Evolutionary conservation across 2,888 invertebrate species (phyloP), one percentile per base, ranked within the genome.

Genomic region (Orthonychiurus folsomi): DNA sequence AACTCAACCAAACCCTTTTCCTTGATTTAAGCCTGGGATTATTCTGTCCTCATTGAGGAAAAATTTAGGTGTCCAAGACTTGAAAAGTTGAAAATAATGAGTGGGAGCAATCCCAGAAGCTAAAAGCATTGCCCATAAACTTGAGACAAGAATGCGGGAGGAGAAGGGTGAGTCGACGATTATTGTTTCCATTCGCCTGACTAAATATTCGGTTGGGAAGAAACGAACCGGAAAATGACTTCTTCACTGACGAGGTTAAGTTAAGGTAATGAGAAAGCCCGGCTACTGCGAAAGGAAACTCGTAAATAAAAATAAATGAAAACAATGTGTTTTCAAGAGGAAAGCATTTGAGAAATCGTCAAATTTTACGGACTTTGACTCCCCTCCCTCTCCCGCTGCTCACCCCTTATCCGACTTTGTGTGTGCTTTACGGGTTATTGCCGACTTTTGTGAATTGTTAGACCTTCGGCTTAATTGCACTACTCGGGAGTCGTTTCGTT

Each of bases 331-430:
- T 52, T 23, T 23, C 24, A 52, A 52, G 24, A 52, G 37, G 37
- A 52, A 52, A 52, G 52, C 52, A 52, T 52, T 20, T 21, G 20
- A 12, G 24, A 52, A 52, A 23, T 5, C 52, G 52, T 52, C 52
- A 52, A 52, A 52, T 52, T 52, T 52, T 52, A 52, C 52, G 52
- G 52, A 52, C 52, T 52, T 52, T 52, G 52, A 23, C 52, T 52
- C 37, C 37, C 37, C 37, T 37, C 37, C 15, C 37, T 37, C 37
- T 37, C 37, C 5, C 5, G 15, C 9, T 5, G 37, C 37, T 5
- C 9, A 15, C 37, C 9, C 9, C 37, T 37, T 5, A 15, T 37
- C 37, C 37, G 37, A n/a, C n/a, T n/a, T n/a, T n/a, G 37, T 37
- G 37, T 37, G 15, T 9, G 15, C 15, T 37, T 5, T 37, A 37